Evolutionary conservation across 2,888 invertebrate genomes (phyloP), one percentile per base, ranked within the genome.

Genomic region (Morpho deidamia): DNA sequence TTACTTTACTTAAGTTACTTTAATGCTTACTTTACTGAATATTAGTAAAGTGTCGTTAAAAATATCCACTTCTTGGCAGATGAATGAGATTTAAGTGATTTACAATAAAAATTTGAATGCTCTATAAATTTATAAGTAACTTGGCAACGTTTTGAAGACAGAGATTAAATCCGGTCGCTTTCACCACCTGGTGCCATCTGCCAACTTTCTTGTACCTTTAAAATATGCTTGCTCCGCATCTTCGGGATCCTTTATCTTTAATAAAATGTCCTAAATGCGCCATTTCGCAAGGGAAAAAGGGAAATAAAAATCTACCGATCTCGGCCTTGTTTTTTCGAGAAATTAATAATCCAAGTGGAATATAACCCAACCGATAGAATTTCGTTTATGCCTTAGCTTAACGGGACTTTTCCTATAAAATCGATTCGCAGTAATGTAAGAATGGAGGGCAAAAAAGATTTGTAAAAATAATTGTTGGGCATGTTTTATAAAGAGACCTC

Each of bases 161-260:
- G 65, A 75, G 69, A 76, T 75, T 77, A 75, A 72, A 73, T 64
- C 67, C 62, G 64, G 68, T 65, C 61, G 65, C 66, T 61, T 64
- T 70, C 65, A 65, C 66, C 76, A 72, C 68, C 70, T 74, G 73
- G 59, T 65, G 58, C 56, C 51, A 62, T 60, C 66, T 63, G 75
- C 69, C 70, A 74, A 74, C 58, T 71, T 66, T 65, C 64, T 65
- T 58, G 58, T 54, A 53, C 45, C 55, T 60, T 65, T 65, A 66
- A 70, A 69, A 70, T 74, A 72, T 67, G 64, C 62, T 72, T 64
- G 46, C 51, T 47, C 44, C 48, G 49, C 46, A 40, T 48, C 44
- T 41, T 40, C 14, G 46, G 47, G 44, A 44, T 44, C 41, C 44
- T 40, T 12, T 47, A 50, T 56, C 49, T 46, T 49, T 55, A 50